Evolutionary conservation across 2,113 vertebrate genomes (phyloP).

Genomic region (Pseudorectes ferrugineus): DNA sequence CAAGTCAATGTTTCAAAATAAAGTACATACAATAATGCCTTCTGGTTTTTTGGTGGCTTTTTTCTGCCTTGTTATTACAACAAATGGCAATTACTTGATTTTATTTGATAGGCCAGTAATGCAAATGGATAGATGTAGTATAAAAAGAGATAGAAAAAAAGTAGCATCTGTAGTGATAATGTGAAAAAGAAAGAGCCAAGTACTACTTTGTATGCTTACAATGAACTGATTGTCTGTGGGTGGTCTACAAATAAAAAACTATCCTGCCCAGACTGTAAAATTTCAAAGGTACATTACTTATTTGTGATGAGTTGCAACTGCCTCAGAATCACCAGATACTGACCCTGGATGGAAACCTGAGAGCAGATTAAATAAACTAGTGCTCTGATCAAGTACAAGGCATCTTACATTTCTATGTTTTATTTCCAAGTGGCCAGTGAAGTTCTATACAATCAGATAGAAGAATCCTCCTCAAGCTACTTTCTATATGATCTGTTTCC

Average conservation of each 20-base stretch:
- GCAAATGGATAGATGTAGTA: not conserved
- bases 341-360: not conserved
- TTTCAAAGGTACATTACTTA: not conserved
- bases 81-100: not conserved
- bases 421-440: not conserved
- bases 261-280: not conserved
- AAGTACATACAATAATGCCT: not conserved
- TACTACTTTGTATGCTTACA: not conserved
- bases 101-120: not conserved
- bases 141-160: not conserved
- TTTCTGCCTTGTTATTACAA: not conserved
- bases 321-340: not conserved
- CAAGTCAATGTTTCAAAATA: not conserved
- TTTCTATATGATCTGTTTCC: slow-evolving; percentile 16
- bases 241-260: not conserved
- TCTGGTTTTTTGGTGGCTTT: not conserved
- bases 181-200: not conserved
- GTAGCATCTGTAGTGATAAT: not conserved
- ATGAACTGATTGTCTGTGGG: not conserved
- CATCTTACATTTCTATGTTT: not conserved
- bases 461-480: not conserved
- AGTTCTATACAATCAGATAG: not conserved
- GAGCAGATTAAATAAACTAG: not conserved
- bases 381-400: not conserved
- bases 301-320: not conserved